Evolutionary conservation across 2,113 vertebrate genomes (phyloP), one percentile per base, ranked within the genome.

Genomic region (Sturnira hondurensis): DNA sequence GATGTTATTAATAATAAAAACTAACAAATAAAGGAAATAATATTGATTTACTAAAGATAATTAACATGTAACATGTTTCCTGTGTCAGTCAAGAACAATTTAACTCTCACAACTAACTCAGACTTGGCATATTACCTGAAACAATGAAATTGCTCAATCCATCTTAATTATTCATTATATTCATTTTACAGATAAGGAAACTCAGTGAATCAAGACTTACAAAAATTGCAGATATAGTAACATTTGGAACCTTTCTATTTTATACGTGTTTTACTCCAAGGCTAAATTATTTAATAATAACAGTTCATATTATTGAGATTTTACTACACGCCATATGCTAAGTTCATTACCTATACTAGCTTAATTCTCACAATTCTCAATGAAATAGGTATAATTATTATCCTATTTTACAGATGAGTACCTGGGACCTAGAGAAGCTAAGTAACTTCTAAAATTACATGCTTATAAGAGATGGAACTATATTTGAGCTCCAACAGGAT

Each of bases 171-270:
- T 36, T 77, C 38, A 93, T 82, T 86, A 70, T 31, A 31, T 95
- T 80, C 36, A 80, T 68, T 94, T 93, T 61, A 92, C 13, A 86
- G n/a, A 76, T 76, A 81, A 89, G 31, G 5, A 78, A 96, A 95
- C 43, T 83, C 43, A 85, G 28, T 47, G 38, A 84, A 19, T 89
- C 38, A 77, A 85, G 26, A 82, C 9, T 74, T 90, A 80, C 9
- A 28, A 43, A 93, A 86, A 45, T 83, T 47, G 16, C 52, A 86
- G 71, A 84, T 3, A 67, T 16, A 41, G 28, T 28, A 80, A 80
- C 28, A 1, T 80, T 68, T 74, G 41, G 41, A 67, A 36, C 0
- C 33, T 71, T 47, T 38, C 26, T 36, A 52, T 63, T 33, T 77
- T 58, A 28, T 16, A 22, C 24, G 15, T 93, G n/a, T 84, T 93